phyloP scores from a whole-genome alignment of 1,140 invertebrate genomes.

The Gryon sp. region DNA sequence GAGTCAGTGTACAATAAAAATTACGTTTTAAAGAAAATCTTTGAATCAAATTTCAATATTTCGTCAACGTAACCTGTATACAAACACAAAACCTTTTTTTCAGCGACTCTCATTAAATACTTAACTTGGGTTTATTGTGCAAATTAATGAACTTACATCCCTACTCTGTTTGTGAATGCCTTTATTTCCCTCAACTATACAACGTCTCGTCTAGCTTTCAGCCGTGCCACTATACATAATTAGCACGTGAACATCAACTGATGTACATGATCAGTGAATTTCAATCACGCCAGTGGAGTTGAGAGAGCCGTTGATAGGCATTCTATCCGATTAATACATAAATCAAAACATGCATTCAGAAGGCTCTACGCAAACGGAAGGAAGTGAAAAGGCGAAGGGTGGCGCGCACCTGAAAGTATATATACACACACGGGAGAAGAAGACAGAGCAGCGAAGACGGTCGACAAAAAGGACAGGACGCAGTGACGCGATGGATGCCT shows the following conservation, averaged over 20 bases:
- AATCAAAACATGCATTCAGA: slow-evolving; percentile 52
- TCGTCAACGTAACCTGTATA: too few relatives aligned
- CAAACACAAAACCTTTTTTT: too few relatives aligned
- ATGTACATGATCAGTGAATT: slow-evolving; percentile 44
- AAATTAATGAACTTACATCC: slow-evolving; percentile 13
- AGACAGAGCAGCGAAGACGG: too few relatives aligned
- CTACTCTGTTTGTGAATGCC: slow-evolving; percentile 8
- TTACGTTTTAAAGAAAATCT: too few relatives aligned
- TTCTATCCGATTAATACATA: slow-evolving; percentile 60
- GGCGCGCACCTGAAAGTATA: slow-evolving; percentile 55
- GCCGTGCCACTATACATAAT: slow-evolving; percentile 32
- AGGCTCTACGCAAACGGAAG: slow-evolving; percentile 23
- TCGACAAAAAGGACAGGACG: slow-evolving; percentile 55
- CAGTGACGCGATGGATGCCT: slow-evolving; percentile 65
- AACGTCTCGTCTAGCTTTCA: slow-evolving; percentile 24
- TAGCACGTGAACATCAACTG: slow-evolving; percentile 34
- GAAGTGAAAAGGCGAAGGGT: slow-evolving; percentile 49
- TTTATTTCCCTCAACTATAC: slow-evolving; percentile 4
- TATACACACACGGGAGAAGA: too few relatives aligned
- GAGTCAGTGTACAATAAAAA: too few relatives aligned
- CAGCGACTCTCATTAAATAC: too few relatives aligned
- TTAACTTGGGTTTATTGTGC: too few relatives aligned
- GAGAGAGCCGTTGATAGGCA: slow-evolving; percentile 52
- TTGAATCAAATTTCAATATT: too few relatives aligned
- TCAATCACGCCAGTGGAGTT: slow-evolving; percentile 40